These are phyloP conservation scores for Protula sp. DNA, from an alignment of 2,888 invertebrate genomes.

Conservation along the genomic window DNA sequence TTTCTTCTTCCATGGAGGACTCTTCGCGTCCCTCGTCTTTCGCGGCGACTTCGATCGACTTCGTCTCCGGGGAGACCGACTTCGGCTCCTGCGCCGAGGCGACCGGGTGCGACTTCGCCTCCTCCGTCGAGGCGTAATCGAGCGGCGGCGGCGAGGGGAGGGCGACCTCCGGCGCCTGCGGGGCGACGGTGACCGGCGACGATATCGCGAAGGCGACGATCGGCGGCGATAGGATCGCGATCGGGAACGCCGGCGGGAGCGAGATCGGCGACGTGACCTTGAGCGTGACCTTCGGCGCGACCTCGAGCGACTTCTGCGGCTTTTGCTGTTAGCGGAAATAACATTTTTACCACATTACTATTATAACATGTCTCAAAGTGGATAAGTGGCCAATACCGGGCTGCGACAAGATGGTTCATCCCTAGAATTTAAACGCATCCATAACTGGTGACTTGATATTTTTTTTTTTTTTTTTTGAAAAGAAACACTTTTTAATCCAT, in stretches of 20 bases:
- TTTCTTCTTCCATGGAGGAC: no score
- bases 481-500: no score
- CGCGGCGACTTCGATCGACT: no score
- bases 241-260: neutral
- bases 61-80: neutral
- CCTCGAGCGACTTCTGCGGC: slow-evolving; percentile 25
- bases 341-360: no score
- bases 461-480: no score
- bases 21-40: no score
- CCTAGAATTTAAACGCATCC: no score
- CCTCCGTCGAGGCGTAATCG: slow-evolving; percentile 9
- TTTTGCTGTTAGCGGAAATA: no score
- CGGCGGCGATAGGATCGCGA: slow-evolving; percentile 4
- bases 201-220: slow-evolving; percentile 17
- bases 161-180: slow-evolving; percentile 25
- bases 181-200: slow-evolving; percentile 25
- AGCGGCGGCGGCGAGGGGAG: slow-evolving; percentile 19
- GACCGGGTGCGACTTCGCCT: slow-evolving; percentile 1
- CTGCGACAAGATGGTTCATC: no score
- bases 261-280: slow-evolving; percentile 5
- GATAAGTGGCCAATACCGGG: no score
- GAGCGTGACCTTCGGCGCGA: slow-evolving; percentile 25
- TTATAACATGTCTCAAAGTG: no score
- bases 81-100: neutral
- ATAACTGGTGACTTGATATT: no score